Evolutionary conservation across 2,797 vertebrate genomes (phyloP), one percentile per base, ranked within the genome.

Genomic region (Peromyscus attwateri): DNA sequence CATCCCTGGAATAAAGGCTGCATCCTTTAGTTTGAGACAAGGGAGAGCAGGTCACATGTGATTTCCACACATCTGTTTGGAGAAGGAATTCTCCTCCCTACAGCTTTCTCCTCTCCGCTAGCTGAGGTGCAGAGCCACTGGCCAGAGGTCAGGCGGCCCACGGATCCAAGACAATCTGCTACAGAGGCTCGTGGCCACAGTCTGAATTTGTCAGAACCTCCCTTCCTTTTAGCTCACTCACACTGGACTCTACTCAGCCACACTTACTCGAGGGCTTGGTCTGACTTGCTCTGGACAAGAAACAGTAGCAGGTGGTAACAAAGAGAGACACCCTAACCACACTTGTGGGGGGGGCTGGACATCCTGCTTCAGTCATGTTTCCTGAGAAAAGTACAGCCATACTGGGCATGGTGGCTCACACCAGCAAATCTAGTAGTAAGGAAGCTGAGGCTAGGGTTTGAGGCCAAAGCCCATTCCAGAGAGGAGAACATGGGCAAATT

Each of bases 331-430:
- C 57, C 91, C 85, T 83, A 79, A 92, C 95, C 93, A 87, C 64
- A 77, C 66, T 82, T 75, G 43, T 82, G 40, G 76, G 71, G 34
- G 87, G 96, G 96, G 93, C 79, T 91, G 81, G 70, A 19, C 55
- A 77, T 70, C 49, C 82, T 43, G 29, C 11, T 96, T 76, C 73
- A 92, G 90, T 92, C 92, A 96, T 90, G 83, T 96, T 90, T 84
- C 68, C 81, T 84, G 70, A 92, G 80, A 64, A 94, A 96, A 31
- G 89, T 0, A 12, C 89, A 37, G 10, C 37, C 89, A 96, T 64
- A 23, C 87, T 40, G 87, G 73, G 46, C 34, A n/a, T 21, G 27
- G 16, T 55, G 46, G 46, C 43, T 57, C 52, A 80, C 5, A 80
- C 49, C 11, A 23, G 49, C 31, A 80, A 57, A n/a, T 52, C 31